Evolutionary conservation across 2,113 vertebrate genomes (phyloP).

Genomic region (Ascaphus truei): DNA sequence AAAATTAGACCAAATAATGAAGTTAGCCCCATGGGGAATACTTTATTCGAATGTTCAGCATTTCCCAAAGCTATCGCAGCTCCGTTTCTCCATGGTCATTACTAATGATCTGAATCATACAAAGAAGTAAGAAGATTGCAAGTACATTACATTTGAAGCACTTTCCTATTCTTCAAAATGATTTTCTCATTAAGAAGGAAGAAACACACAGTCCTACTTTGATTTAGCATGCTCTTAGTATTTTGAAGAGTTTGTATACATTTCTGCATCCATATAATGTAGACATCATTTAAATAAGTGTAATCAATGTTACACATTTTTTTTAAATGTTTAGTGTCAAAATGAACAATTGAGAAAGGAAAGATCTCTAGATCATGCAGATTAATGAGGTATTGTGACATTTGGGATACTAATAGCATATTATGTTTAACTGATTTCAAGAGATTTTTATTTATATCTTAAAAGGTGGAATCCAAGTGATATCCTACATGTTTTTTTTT

Average conservation of each 20-base stretch:
- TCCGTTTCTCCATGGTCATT: not conserved
- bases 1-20: conserved; percentile 13
- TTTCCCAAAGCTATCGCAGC: not conserved
- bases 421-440: too few species aligned
- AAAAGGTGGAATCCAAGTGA: too few species aligned
- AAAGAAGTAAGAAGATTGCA: not conserved
- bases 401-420: too few species aligned
- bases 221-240: not conserved
- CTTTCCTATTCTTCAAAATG: not conserved
- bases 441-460: too few species aligned
- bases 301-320: too few species aligned
- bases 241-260: not conserved
- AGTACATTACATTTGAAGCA: not conserved
- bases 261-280: too few species aligned
- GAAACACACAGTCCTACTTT: not conserved
- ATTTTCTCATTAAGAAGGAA: conserved; percentile 1
- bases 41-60: not conserved
- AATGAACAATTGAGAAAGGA: too few species aligned
- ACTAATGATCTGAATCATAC: conserved; percentile 18
- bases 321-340: too few species aligned
- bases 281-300: too few species aligned
- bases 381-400: too few species aligned
- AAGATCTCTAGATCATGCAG: too few species aligned
- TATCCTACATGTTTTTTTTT: too few species aligned
- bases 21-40: conserved; percentile 1